Conservation (phyloP, 2,797 vertebrate species). For the Sebastolobus alascanus region DNA sequence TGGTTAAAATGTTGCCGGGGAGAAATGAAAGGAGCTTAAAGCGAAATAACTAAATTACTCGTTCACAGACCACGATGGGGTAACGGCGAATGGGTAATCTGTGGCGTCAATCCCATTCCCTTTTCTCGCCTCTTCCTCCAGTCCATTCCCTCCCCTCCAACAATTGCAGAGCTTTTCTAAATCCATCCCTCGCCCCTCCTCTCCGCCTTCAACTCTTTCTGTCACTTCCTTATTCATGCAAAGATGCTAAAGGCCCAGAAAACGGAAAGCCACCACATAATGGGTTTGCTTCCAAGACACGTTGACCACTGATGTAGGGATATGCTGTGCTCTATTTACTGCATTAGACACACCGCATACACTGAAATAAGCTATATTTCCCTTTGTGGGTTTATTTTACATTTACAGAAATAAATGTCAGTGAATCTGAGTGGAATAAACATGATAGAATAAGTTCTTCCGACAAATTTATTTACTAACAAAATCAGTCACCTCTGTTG, state of each 20-base stretch:
- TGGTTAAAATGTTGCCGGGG: constrained; percentile 70
- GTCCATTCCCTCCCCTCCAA: constrained; percentile 51
- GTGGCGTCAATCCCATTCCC: constrained; percentile 59
- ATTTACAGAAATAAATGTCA: constrained; percentile 11
- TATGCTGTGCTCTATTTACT: constrained; percentile 38
- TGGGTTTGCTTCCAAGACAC: constrained; percentile 44
- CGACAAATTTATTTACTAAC: background rate
- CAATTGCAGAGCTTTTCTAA: constrained; percentile 70
- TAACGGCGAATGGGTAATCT: constrained; percentile 62
- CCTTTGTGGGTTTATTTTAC: constrained; percentile 21
- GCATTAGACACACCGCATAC: constrained; percentile 40
- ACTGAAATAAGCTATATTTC: constrained; percentile 31
- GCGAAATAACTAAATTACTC: constrained; percentile 76
- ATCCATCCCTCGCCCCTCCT: constrained; percentile 42
- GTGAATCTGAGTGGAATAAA: constrained; percentile 8
- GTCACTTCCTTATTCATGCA: constrained; percentile 60
- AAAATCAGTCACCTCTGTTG: constrained; percentile 11
- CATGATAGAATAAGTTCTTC: background rate
- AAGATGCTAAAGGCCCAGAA: constrained; percentile 52
- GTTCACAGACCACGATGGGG: constrained; percentile 50
- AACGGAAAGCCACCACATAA: constrained; percentile 47
- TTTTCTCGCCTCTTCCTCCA: constrained; percentile 33
- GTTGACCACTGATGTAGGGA: constrained; percentile 40
- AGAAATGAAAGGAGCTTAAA: constrained; percentile 75
- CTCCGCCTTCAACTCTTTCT: constrained; percentile 41